These are phyloP conservation scores for Manis crassicaudata DNA, from an alignment of 2,797 vertebrate species.

Conservation along the genomic window DNA sequence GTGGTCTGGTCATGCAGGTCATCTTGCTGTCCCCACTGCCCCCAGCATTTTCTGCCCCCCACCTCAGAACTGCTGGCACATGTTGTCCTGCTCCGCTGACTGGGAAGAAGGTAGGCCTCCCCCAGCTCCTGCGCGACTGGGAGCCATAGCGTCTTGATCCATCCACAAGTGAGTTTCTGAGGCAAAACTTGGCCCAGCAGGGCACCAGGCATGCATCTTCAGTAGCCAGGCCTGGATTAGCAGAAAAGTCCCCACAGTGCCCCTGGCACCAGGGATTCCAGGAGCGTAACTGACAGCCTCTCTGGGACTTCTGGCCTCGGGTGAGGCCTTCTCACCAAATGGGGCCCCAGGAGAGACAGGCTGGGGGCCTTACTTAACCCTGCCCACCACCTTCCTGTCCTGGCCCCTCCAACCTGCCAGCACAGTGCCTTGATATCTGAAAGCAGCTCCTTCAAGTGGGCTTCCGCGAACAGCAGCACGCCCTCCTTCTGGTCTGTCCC, in stretches of 20 bases:
- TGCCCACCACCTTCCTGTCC: background rate
- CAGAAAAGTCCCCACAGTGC: background rate
- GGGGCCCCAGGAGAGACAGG: background rate
- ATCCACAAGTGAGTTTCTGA: background rate
- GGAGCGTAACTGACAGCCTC: background rate
- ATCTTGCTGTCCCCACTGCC: background rate
- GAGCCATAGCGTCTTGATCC: background rate
- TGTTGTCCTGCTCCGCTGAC: background rate
- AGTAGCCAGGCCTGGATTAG: background rate
- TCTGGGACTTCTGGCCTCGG: background rate
- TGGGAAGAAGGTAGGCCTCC: background rate
- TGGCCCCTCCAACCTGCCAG: background rate
- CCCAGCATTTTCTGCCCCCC: background rate
- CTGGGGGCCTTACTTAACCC: background rate
- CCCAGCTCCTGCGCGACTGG: background rate
- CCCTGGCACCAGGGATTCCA: background rate
- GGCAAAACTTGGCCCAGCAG: background rate
- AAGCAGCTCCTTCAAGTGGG: background rate
- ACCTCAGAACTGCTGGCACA: background rate
- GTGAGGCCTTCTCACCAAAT: background rate
- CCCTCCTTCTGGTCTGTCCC: background rate
- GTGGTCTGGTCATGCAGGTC: too few relatives aligned
- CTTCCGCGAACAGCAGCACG: background rate
- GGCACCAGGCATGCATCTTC: background rate
- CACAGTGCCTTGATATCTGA: background rate